phyloP scores from a whole-genome alignment of 2,888 invertebrate species.

The Gastracanthus pulcherrimus region DNA sequence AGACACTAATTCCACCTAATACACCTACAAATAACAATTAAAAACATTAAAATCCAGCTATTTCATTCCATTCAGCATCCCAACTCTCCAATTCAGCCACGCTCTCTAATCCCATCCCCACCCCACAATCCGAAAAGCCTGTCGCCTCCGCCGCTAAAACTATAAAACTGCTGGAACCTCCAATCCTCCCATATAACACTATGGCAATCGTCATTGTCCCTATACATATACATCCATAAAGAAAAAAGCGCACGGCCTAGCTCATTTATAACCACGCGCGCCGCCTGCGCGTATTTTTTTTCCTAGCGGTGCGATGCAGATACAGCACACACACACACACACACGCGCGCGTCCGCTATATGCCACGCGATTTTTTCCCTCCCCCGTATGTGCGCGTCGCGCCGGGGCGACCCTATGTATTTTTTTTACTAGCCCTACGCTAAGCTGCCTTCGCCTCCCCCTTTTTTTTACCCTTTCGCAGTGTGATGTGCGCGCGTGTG shows the following conservation, averaged over 20 bases:
- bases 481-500: background rate
- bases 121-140: background rate
- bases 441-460: background rate
- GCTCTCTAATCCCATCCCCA: background rate
- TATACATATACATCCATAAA: background rate
- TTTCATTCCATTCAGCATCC: too few species aligned
- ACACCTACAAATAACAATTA: too few species aligned
- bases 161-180: constrained; percentile 20
- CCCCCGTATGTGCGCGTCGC: constrained; percentile 12
- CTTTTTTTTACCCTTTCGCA: constrained; percentile 49
- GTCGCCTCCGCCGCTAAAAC: background rate
- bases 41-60: too few species aligned
- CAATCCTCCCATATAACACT: background rate
- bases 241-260: background rate
- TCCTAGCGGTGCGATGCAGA: background rate
- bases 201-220: background rate
- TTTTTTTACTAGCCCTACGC: constrained; percentile 35
- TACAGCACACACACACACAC: too few species aligned
- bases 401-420: too few species aligned
- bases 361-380: constrained; percentile 37
- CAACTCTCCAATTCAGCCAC: too few species aligned
- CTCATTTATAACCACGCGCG: constrained; percentile 49
- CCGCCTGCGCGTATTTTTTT: constrained; percentile 10
- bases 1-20: too few species aligned
- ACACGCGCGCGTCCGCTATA: background rate